These are phyloP conservation scores for Meteorus cinctellus DNA, from an alignment of 2,888 invertebrate species.

Conservation along the genomic window DNA sequence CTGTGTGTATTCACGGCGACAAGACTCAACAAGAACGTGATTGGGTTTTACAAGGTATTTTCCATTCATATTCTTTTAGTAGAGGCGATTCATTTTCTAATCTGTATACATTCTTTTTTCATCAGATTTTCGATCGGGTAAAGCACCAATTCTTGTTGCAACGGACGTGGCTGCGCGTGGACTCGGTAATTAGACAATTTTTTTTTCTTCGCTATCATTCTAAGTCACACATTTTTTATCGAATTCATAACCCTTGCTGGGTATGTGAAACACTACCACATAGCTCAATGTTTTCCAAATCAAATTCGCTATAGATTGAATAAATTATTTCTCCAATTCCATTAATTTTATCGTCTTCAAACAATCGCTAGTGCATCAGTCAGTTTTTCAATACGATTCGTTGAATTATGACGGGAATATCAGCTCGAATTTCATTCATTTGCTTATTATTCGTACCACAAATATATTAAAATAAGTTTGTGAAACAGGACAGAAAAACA, in stretches of 20 bases:
- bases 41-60: conserved; percentile 89
- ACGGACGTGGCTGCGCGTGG: conserved; percentile 97
- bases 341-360: not conserved
- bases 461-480: not conserved
- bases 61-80: not conserved
- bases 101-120: conserved; percentile 21
- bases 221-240: not conserved
- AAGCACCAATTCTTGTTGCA: conserved; percentile 92
- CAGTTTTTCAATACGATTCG: not conserved
- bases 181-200: conserved; percentile 79
- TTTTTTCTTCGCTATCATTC: not conserved
- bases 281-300: not conserved
- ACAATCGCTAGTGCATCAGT: not conserved
- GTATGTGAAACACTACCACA: not conserved
- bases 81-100: not conserved
- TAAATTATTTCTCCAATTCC: not conserved
- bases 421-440: not conserved
- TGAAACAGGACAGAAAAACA: conserved; percentile 45
- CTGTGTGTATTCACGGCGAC: conserved; percentile 94
- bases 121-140: conserved; percentile 87
- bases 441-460: conserved; percentile 9
- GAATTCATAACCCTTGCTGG: not conserved
- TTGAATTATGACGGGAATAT: not conserved
- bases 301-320: not conserved
- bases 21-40: conserved; percentile 95